Percentiles rank a stretch among this genome's conserved stretches.
Conservation (phyloP, 2,113 vertebrate species). For the Myodes glareolus region DNA sequence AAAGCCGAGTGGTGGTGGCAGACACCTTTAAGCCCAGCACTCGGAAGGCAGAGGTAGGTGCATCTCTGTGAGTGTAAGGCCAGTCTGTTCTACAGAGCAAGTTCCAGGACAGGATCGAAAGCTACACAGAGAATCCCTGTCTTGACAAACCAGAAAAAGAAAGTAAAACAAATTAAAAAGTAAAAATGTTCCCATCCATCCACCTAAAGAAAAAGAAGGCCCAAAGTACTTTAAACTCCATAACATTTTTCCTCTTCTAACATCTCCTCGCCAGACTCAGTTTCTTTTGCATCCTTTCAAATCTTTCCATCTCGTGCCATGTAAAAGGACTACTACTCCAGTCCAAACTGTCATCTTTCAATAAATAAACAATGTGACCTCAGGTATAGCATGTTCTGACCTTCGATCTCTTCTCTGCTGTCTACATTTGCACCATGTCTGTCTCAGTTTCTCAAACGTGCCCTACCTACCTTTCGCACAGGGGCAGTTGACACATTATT, state of each 20-base stretch:
- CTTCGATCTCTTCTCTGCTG: neutral
- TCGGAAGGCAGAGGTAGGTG: no score
- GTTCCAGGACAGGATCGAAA: no score
- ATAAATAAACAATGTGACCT: neutral
- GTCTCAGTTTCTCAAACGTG: constrained; percentile 7
- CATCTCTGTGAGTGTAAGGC: no score
- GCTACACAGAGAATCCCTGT: no score
- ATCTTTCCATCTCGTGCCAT: neutral
- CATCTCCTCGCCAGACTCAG: neutral
- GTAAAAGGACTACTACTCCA: neutral
- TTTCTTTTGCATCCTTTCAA: constrained; percentile 12
- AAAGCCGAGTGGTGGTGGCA: neutral
- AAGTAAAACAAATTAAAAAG: neutral
- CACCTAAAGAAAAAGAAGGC: neutral
- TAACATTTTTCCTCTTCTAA: neutral
- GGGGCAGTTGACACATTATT: neutral
- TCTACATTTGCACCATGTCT: neutral
- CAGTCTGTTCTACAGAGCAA: no score
- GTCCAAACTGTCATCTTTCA: constrained; percentile 1
- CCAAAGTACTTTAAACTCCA: neutral
- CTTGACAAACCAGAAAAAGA: neutral
- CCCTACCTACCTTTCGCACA: neutral
- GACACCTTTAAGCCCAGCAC: no score
- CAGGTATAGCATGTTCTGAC: neutral
- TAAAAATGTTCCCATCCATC: neutral